Percentiles rank a stretch among this genome's conserved stretches.
Conservation (phyloP, 2,797 vertebrate species). For the Schizothorax lantsangensis region DNA sequence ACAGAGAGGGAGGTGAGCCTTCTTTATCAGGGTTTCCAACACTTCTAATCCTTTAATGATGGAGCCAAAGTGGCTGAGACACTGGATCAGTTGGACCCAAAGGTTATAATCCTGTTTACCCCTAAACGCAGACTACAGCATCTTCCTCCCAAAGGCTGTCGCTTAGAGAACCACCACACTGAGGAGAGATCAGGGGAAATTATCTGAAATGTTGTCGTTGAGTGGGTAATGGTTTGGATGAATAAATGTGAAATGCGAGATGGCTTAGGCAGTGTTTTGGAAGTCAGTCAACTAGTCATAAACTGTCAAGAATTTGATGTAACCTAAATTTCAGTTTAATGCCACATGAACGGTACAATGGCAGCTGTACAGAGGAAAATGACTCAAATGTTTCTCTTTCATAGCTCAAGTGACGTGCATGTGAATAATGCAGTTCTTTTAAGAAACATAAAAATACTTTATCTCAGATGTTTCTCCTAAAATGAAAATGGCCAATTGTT, state of each 20-base stretch:
- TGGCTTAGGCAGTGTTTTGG: not conserved
- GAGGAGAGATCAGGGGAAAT: conserved; percentile 7
- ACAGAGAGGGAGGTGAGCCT: conserved; percentile 40
- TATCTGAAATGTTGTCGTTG: conserved; percentile 7
- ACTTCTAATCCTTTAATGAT: conserved; percentile 60
- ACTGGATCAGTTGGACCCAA: conserved; percentile 41
- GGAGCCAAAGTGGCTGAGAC: conserved; percentile 58
- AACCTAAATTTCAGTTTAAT: not conserved
- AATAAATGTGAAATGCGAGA: not conserved
- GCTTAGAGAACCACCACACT: not conserved
- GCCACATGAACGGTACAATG: not conserved
- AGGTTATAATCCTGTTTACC: conserved; percentile 63
- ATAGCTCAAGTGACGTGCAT: not conserved
- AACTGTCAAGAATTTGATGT: not conserved
- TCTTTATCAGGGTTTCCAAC: conserved; percentile 40
- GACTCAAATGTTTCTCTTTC: not conserved
- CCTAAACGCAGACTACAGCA: conserved; percentile 52
- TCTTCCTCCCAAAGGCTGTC: conserved; percentile 2
- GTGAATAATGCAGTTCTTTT: not conserved
- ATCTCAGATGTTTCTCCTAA: not conserved
- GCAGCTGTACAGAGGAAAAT: not conserved
- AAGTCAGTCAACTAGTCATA: not conserved
- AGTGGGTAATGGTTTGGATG: not conserved
- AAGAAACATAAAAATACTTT: not conserved
- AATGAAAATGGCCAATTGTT: not conserved